Percentiles rank a stretch among this genome's conserved stretches.
Evolutionary conservation across 2,797 vertebrate species (phyloP).

Genomic region (Eulemur albifrons): DNA sequence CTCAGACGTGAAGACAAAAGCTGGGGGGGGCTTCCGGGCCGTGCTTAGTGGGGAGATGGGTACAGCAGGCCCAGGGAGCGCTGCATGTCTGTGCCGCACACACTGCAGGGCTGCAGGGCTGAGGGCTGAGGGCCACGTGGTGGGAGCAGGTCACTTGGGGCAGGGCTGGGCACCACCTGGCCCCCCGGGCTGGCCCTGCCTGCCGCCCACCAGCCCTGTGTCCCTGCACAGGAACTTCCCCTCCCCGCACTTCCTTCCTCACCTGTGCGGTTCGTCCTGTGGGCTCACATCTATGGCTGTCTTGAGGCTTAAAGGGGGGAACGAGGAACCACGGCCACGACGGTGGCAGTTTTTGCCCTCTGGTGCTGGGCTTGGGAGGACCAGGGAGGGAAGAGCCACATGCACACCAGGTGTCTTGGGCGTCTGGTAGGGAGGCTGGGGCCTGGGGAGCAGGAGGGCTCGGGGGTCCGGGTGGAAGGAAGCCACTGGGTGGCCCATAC

Average conservation of each 20-base stretch:
- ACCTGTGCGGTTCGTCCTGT: fast-evolving
- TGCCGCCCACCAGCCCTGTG: fast-evolving
- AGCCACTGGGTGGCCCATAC: neutral
- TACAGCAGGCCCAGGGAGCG: fast-evolving
- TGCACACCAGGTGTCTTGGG: fast-evolving
- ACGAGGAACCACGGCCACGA: fast-evolving
- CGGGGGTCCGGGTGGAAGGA: neutral
- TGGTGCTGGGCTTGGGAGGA: neutral
- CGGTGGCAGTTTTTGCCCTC: neutral
- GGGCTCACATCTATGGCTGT: neutral
- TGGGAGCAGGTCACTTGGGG: fast-evolving
- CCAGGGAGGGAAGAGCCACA: neutral
- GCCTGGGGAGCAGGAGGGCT: neutral
- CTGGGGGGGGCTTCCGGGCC: neutral
- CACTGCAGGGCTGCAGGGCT: too few species aligned
- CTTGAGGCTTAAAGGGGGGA: neutral
- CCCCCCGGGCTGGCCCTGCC: neutral
- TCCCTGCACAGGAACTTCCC: neutral
- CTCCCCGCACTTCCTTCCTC: neutral
- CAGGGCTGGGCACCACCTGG: fast-evolving
- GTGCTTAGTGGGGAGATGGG: neutral
- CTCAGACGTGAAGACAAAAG: constrained; percentile 45
- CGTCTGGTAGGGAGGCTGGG: neutral
- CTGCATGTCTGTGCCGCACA: fast-evolving
- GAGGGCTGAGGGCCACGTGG: neutral